Evolutionary conservation across 2,888 invertebrate species (phyloP), one percentile per base, ranked within the genome.

Genomic region (Nasonovia ribisnigri): DNA sequence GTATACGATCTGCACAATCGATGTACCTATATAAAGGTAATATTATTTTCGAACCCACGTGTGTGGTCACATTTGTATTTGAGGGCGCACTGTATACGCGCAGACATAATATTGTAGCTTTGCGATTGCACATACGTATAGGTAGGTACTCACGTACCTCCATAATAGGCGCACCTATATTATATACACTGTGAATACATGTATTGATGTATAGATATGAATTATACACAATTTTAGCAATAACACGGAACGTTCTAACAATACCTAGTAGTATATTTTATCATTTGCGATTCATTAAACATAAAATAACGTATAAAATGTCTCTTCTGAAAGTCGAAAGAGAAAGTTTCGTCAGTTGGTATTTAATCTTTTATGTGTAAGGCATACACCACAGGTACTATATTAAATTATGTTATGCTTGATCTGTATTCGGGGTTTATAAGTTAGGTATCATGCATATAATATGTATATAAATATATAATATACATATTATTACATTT

Each of bases 1-100:
- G 6, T 20, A 36, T 77, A 8, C 36, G 67, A 77, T n/a, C 67
- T 36, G 77, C 36, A 77, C 77, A 36, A 36, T 36, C 77, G 20
- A 24, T 77, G 11, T n/a, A 29, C n/a, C 16, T 0, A 6, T 20
- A 77, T 20, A 77, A 36, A 77, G 77, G 77, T 36, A 20, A 36
- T 77, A 11, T 77, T 77, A 77, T 3, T 20, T 77, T 77, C 20
- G 77, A 36, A 77, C 77, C 77, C 77, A 36, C 36, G 36, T 77
- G 77, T 77, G 77, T 77, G 77, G 77, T 36, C 77, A 42, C 77
- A 36, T 77, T 77, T 77, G 77, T 77, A 77, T 77, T 77, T 42
- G 77, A 77, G 36, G 36, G 77, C 36, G 8, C 77, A 36, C 77
- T 36, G 67, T 77, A 20, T 77, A 36, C 77, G 8, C 36, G 20